phyloP scores from a whole-genome alignment of 30 jellyfish, hydroid and myxozoan species.

The Hydractinia echinata region DNA sequence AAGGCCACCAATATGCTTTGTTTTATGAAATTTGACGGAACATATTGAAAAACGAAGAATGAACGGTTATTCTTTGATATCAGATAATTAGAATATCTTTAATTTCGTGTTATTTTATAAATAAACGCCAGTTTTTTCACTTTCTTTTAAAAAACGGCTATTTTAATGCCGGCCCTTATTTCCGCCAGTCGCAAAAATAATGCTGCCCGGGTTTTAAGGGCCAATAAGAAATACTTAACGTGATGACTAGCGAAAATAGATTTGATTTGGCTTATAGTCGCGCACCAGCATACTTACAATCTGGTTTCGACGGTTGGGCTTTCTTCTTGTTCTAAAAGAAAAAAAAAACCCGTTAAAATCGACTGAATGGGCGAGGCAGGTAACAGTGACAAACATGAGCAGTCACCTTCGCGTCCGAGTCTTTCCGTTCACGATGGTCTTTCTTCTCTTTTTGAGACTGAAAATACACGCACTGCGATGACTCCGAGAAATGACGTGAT shows the following conservation, averaged over 20 bases:
- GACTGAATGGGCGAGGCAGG: neutral
- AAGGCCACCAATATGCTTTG: no score
- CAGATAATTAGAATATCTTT: no score
- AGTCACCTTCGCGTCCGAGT: slow-evolving; percentile 29
- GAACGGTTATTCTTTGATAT: no score
- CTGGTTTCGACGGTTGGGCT: slow-evolving; percentile 5
- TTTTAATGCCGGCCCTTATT: no score
- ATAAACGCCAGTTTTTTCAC: no score
- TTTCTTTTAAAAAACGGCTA: no score
- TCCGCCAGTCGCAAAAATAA: no score
- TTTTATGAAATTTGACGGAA: no score
- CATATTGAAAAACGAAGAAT: no score
- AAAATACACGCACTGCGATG: neutral
- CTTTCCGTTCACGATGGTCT: slow-evolving; percentile 25
- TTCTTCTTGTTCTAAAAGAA: neutral
- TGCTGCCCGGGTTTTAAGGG: neutral
- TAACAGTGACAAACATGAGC: neutral
- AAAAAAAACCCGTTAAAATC: neutral
- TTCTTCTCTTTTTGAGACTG: slow-evolving; percentile 20
- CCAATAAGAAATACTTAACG: neutral
- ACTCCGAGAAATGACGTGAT: neutral
- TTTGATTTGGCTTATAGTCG: neutral
- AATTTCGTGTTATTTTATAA: no score
- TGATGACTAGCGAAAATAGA: neutral
- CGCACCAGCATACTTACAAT: slow-evolving; percentile 15